Evolutionary conservation across 2,113 vertebrate genomes (phyloP).

Genomic region (Mustela lutreola): DNA sequence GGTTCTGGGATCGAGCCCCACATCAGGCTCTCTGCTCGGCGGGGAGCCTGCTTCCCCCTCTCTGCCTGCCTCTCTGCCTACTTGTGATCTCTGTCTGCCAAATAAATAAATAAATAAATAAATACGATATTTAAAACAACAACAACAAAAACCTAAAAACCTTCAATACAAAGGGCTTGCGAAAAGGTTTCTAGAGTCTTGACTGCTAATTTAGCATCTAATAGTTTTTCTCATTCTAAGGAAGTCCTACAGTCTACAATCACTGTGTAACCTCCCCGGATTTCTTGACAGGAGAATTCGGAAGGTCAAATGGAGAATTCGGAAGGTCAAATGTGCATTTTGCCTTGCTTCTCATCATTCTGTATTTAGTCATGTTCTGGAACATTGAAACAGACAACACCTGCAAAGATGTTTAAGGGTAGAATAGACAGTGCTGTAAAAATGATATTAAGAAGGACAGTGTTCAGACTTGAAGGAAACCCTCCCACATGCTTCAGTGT

Average conservation of each 20-base stretch:
- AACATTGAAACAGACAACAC: not conserved
- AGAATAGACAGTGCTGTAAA: constrained; percentile 16
- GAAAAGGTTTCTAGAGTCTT: not conserved
- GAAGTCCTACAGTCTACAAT: not conserved
- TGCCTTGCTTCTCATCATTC: constrained; percentile 75
- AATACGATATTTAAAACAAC: too few species aligned
- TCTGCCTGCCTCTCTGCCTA: too few species aligned
- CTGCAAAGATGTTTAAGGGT: not conserved
- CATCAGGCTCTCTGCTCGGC: too few species aligned
- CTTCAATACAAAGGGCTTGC: not conserved
- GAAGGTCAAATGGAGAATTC: not conserved
- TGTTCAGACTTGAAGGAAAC: not conserved
- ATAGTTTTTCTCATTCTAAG: not conserved
- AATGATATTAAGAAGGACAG: not conserved
- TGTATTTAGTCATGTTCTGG: constrained; percentile 74
- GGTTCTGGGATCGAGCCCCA: too few species aligned
- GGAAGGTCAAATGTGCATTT: constrained; percentile 42
- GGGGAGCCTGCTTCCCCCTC: too few species aligned
- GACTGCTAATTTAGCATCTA: not conserved
- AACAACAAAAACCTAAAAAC: not conserved
- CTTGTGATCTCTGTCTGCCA: too few species aligned
- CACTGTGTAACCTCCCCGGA: not conserved
- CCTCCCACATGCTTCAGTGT: not conserved
- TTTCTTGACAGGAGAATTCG: constrained; percentile 3
- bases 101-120: too few species aligned